Evolutionary conservation across 2,113 vertebrate species (phyloP).

Genomic region (Tonatia bakeri): DNA sequence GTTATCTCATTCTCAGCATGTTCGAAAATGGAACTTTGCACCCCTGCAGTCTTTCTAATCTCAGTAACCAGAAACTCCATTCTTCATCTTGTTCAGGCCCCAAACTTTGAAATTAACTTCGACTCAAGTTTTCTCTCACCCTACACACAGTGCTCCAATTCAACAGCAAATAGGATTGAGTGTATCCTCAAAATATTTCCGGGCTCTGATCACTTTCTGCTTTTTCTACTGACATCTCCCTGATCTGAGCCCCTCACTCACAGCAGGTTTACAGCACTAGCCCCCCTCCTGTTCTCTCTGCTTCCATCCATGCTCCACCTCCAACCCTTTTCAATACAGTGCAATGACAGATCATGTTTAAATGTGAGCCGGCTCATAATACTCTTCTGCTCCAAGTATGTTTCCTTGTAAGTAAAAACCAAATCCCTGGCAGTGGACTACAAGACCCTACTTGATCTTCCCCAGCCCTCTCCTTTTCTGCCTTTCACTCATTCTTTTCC

Average conservation of each 20-base stretch:
- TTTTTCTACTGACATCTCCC: background rate
- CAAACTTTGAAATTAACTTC: background rate
- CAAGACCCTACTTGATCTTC: background rate
- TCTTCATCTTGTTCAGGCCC: background rate
- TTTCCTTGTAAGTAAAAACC: background rate
- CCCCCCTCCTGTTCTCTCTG: background rate
- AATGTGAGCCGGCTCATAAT: background rate
- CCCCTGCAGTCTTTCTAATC: background rate
- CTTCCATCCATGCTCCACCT: background rate
- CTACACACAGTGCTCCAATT: background rate
- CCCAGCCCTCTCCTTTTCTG: background rate
- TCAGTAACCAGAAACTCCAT: background rate
- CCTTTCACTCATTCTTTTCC: background rate
- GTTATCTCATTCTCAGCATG: background rate
- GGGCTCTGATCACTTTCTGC: background rate
- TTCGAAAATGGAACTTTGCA: background rate
- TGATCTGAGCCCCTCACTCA: too few species aligned
- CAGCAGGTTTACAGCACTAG: rapidly evolving
- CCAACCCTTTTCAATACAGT: background rate
- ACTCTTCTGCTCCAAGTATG: background rate
- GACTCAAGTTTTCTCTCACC: background rate
- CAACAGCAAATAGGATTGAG: background rate
- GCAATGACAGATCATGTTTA: background rate
- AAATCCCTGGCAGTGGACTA: background rate
- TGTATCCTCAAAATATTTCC: background rate